phyloP scores from a whole-genome alignment of 2,888 invertebrate species.

The Cremastinae sp. region DNA sequence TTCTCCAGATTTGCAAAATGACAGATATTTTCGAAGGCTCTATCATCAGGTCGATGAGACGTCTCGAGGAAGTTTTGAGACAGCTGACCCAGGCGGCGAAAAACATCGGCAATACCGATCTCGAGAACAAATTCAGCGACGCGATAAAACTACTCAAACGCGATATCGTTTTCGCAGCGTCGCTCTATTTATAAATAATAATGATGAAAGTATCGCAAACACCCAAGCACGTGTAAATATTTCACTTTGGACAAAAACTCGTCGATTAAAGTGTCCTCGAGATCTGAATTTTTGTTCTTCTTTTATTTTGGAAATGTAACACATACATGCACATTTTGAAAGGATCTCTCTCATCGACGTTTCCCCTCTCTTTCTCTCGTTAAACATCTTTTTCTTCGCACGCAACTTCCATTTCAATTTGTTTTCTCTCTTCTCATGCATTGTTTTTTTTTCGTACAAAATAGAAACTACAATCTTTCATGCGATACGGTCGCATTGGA shows the following conservation, averaged over 20 bases:
- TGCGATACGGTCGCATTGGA: constrained; percentile 69
- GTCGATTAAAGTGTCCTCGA: constrained; percentile 6
- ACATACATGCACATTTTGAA: constrained; percentile 70
- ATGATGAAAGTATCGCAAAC: constrained; percentile 4
- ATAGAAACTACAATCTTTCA: constrained; percentile 71
- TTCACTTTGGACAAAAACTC: not conserved
- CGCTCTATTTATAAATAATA: constrained; percentile 89
- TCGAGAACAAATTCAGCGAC: constrained; percentile 97
- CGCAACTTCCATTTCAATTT: constrained; percentile 9
- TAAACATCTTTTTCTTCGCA: not conserved
- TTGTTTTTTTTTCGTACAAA: constrained; percentile 72
- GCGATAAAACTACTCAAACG: constrained; percentile 95
- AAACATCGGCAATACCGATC: constrained; percentile 96
- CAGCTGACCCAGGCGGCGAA: constrained; percentile 98
- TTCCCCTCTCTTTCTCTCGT: constrained; percentile 17
- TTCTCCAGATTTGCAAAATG: constrained; percentile 96
- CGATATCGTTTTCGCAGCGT: constrained; percentile 99
- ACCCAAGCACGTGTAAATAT: too few species aligned
- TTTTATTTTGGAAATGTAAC: constrained; percentile 67
- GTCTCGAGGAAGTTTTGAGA: constrained; percentile 96
- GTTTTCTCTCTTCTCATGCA: constrained; percentile 24
- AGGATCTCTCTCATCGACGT: constrained; percentile 34
- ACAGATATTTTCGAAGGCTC: constrained; percentile 98
- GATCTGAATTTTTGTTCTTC: constrained; percentile 17
- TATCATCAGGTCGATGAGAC: constrained; percentile 95